phyloP scores from a whole-genome alignment of 2,888 invertebrate species.

The Melolontha melolontha region DNA sequence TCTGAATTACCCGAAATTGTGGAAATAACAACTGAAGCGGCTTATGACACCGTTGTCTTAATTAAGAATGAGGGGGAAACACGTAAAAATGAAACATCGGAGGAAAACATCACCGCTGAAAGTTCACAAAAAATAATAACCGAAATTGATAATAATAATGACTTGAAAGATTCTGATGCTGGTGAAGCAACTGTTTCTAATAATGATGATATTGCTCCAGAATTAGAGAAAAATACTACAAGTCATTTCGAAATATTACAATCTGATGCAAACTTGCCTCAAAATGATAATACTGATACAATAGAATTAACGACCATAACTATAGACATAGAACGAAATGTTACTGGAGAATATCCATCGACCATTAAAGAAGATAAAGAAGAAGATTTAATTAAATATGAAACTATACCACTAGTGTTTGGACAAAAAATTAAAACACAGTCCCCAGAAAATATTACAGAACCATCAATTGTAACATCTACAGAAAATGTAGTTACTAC shows the following conservation, averaged over 20 bases:
- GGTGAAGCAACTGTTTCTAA: background rate
- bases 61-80: conserved; percentile 57
- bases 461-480: no score
- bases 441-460: no score
- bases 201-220: conserved; percentile 8
- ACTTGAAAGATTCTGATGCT: background rate
- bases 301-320: background rate
- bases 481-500: no score
- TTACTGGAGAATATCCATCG: background rate
- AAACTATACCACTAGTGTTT: background rate
- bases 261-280: conserved; percentile 37
- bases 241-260: background rate
- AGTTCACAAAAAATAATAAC: conserved; percentile 26
- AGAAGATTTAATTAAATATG: background rate
- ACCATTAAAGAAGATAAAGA: background rate
- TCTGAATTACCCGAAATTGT: conserved; percentile 2
- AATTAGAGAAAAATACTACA: conserved; percentile 14
- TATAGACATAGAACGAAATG: background rate
- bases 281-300: conserved; percentile 50
- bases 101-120: conserved; percentile 14
- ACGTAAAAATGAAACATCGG: conserved; percentile 54
- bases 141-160: conserved; percentile 10
- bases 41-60: conserved; percentile 19
- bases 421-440: background rate
- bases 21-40: background rate